phyloP scores from a whole-genome alignment of 2,797 vertebrate species.

The Microctenopoma lineatum region DNA sequence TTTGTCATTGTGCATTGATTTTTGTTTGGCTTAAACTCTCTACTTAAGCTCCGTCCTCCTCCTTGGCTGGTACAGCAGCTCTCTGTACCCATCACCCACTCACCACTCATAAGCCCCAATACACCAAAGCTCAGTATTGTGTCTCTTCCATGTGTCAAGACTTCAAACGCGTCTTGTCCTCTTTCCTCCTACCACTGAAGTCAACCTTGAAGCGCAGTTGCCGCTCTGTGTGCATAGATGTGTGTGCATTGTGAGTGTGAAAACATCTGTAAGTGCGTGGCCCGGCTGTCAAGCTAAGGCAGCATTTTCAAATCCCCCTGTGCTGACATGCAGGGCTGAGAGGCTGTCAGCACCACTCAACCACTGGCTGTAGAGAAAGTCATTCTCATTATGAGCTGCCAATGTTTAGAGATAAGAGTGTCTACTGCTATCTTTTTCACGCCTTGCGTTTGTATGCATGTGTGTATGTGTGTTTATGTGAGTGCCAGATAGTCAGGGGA shows the following conservation, averaged over 20 bases:
- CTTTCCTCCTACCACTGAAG: conserved; percentile 46
- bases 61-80: conserved; percentile 55
- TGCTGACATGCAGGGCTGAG: conserved; percentile 56
- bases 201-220: conserved; percentile 53
- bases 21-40: conserved; percentile 53
- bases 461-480: conserved; percentile 11
- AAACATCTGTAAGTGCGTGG: conserved; percentile 73
- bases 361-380: conserved; percentile 66
- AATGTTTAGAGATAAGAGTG: conserved; percentile 62
- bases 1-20: conserved; percentile 21
- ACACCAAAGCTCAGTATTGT: conserved; percentile 56
- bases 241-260: conserved; percentile 40
- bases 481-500: conserved; percentile 9
- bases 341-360: conserved; percentile 72
- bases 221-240: conserved; percentile 15
- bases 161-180: conserved; percentile 62
- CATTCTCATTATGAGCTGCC: conserved; percentile 68
- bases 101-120: conserved; percentile 60
- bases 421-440: conserved; percentile 35
- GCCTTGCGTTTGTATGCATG: conserved; percentile 24
- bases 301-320: conserved; percentile 51
- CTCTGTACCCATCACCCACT: conserved; percentile 60
- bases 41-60: conserved; percentile 55
- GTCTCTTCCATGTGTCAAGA: conserved; percentile 65
- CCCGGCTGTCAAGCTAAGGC: conserved; percentile 57